These are phyloP conservation scores for Pipra filicauda DNA, from an alignment of 2,113 vertebrate species.

Conservation along the genomic window DNA sequence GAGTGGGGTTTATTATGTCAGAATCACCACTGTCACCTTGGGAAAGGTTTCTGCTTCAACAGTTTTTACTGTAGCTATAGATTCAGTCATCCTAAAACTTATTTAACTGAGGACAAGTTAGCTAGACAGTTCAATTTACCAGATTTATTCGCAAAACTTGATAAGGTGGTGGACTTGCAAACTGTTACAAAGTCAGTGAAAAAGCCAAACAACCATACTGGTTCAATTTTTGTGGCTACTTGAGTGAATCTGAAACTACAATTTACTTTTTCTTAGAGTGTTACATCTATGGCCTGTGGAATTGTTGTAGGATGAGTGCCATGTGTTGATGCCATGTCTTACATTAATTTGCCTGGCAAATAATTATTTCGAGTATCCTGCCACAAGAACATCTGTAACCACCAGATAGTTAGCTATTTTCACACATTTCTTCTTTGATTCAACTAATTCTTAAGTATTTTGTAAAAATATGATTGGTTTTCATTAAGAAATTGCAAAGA, in stretches of 20 bases:
- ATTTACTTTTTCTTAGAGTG: background rate
- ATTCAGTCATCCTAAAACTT: background rate
- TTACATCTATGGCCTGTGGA: background rate
- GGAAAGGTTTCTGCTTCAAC: background rate
- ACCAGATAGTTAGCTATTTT: background rate
- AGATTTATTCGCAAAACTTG: background rate
- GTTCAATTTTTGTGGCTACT: background rate
- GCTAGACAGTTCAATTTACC: background rate
- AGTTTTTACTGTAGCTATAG: background rate
- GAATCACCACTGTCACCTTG: background rate
- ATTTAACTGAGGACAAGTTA: background rate
- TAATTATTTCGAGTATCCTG: background rate
- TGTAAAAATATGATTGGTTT: background rate
- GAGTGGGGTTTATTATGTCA: background rate
- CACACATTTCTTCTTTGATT: background rate
- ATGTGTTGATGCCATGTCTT: background rate
- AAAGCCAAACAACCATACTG: background rate
- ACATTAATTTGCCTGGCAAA: background rate
- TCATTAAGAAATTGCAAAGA: background rate
- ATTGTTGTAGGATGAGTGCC: rapidly evolving
- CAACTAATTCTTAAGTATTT: background rate
- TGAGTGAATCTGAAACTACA: background rate
- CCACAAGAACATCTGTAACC: background rate
- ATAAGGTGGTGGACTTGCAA: background rate
- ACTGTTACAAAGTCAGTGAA: background rate